Percentiles rank a stretch among this genome's conserved stretches.
These are phyloP conservation scores for Illadopsis cleaveri DNA, from an alignment of 2,113 vertebrate species.

Conservation along the genomic window DNA sequence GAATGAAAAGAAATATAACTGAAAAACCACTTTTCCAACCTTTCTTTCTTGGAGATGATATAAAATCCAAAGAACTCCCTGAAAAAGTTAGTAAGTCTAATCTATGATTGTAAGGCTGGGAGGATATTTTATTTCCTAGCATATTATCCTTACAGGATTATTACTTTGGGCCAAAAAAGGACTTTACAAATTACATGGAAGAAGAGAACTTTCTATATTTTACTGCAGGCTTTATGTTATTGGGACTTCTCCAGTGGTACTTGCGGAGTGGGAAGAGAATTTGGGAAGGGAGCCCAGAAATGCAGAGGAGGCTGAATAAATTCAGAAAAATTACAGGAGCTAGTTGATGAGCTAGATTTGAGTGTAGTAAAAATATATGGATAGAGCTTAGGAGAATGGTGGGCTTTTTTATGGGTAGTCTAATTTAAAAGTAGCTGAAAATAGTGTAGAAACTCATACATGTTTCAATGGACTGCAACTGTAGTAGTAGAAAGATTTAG, in stretches of 20 bases:
- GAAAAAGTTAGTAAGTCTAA: background rate
- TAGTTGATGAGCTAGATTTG: background rate
- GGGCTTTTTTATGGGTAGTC: background rate
- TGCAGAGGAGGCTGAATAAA: slow-evolving; percentile 34
- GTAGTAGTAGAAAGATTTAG: background rate
- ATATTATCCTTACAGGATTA: background rate
- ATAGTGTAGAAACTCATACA: background rate
- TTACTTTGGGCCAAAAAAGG: background rate
- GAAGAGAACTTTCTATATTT: slow-evolving; percentile 21
- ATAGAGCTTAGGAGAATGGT: background rate
- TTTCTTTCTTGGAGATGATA: background rate
- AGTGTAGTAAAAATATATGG: slow-evolving; percentile 25
- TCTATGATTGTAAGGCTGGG: background rate
- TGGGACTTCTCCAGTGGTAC: background rate
- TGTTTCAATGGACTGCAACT: background rate
- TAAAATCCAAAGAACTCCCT: background rate
- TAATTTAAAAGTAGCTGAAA: slow-evolving; percentile 40
- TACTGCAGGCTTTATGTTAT: slow-evolving; percentile 12
- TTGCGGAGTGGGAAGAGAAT: slow-evolving; percentile 27
- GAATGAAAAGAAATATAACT: background rate
- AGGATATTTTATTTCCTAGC: background rate
- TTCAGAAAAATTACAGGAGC: background rate
- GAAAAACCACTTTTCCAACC: background rate
- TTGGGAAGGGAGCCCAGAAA: slow-evolving; percentile 39
- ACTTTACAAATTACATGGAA: background rate